Conservation (phyloP, 1,140 invertebrate species). For the Aphelinus certus region DNA sequence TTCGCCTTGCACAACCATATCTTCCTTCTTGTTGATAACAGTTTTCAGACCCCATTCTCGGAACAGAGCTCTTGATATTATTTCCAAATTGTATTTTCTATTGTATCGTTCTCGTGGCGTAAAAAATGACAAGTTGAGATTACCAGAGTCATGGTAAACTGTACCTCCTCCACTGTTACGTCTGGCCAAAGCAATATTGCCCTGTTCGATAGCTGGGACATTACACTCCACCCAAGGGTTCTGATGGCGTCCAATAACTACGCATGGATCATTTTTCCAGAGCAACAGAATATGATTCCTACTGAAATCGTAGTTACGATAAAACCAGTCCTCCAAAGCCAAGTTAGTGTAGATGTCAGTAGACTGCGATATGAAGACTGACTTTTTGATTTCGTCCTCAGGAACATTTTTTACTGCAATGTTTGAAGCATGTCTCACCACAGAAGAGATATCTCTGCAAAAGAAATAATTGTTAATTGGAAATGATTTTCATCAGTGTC, state of each 20-base stretch:
- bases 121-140: conserved; percentile 93
- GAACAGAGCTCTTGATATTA: conserved; percentile 82
- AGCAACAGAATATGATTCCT: conserved; percentile 86
- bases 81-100: conserved; percentile 83
- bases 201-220: conserved; percentile 70
- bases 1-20: conserved; percentile 81
- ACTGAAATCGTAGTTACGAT: conserved; percentile 83
- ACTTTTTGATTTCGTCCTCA: conserved; percentile 74
- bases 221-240: conserved; percentile 96
- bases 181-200: conserved; percentile 79
- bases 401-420: conserved; percentile 42
- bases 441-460: conserved; percentile 14
- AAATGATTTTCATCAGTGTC: background rate
- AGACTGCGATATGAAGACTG: conserved; percentile 91
- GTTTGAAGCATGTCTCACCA: conserved; percentile 23
- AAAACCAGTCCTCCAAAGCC: conserved; percentile 95
- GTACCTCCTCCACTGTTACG: conserved; percentile 96
- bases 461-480: background rate
- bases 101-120: conserved; percentile 81
- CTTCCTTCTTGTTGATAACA: conserved; percentile 80
- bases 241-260: conserved; percentile 96
- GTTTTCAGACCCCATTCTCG: conserved; percentile 81
- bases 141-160: conserved; percentile 95
- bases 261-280: conserved; percentile 91
- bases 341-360: conserved; percentile 90